Percentiles rank a stretch among this genome's conserved stretches.
These are phyloP conservation scores for Arctocebus calabarensis DNA, from an alignment of 2,797 vertebrate species.

Conservation along the genomic window DNA sequence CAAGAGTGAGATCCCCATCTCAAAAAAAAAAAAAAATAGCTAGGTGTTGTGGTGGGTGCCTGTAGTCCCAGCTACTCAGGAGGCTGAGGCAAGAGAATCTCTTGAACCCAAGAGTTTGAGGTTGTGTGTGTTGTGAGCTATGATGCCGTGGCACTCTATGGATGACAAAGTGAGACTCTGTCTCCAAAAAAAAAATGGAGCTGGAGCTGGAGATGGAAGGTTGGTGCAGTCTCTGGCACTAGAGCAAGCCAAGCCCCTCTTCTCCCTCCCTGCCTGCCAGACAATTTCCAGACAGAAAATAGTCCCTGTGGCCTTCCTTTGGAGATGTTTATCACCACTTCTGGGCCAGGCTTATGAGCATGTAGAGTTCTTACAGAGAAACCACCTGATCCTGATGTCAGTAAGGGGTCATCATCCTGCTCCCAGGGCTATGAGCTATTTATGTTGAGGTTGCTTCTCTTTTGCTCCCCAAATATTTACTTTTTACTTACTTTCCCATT, in stretches of 20 bases:
- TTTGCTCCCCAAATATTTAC: not conserved
- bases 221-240: fast-evolving
- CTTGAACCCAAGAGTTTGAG: no score
- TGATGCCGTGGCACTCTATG: no score
- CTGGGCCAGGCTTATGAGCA: not conserved
- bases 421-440: not conserved
- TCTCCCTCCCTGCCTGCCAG: not conserved
- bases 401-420: not conserved
- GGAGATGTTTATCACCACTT: not conserved
- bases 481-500: not conserved
- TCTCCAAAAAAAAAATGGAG: no score
- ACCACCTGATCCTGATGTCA: not conserved
- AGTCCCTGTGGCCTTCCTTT: not conserved
- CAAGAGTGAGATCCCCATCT: no score
- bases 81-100: no score
- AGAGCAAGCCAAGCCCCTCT: not conserved
- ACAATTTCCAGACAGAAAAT: not conserved
- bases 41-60: no score
- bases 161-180: no score
- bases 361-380: not conserved
- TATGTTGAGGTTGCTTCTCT: not conserved
- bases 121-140: no score
- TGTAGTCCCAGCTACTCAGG: no score
- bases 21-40: no score
- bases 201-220: no score